Evolutionary conservation across 2,113 vertebrate species (phyloP), one percentile per base, ranked within the genome.

Genomic region (Cottus gobio): DNA sequence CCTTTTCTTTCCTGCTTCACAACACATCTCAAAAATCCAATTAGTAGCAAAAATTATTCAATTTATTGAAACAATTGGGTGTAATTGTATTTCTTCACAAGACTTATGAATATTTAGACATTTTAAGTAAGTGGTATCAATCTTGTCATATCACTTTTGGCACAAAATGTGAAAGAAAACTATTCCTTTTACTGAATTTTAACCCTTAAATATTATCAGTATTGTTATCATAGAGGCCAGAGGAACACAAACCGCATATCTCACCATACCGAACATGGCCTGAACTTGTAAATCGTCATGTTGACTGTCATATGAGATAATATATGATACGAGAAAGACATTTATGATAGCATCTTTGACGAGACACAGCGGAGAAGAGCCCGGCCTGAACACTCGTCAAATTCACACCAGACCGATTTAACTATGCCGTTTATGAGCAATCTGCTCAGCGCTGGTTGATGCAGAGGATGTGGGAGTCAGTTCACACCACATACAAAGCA

Each of bases 391-490:
- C 44, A 24, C 63, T 79, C 9, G 7, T 87, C 48, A 87, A 56
- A 72, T 72, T 75, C 65, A 48, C 39, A 73, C 65, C 46, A 31
- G 72, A 74, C 52, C 5, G 3, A n/a, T 80, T 74, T 75, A 71
- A 77, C 57, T 22, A 50, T 48, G 61, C 31, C 46, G 37, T 85
- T 75, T 77, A 85, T 56, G 71, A 56, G 57, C 77, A 72, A 68
- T 77, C 69, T 84, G 75, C 66, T 77, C 28, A 9, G 7, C 4
- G n/a, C 56, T 52, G 76, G 54, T 61, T 70, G 46, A 64, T 74
- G 15, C 44, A 37, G 60, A 52, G 52, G 26, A 28, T n/a, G 2
- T 11, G 34, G 52, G 44, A 82, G 36, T 61, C 57, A 15, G 34
- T 75, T 69, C 79, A 50, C 12, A 11, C 39, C 24, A 30, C 66